Base-by-base conservation (phyloP, 2,888 invertebrate species). In the Cremastinae sp. region DNA sequence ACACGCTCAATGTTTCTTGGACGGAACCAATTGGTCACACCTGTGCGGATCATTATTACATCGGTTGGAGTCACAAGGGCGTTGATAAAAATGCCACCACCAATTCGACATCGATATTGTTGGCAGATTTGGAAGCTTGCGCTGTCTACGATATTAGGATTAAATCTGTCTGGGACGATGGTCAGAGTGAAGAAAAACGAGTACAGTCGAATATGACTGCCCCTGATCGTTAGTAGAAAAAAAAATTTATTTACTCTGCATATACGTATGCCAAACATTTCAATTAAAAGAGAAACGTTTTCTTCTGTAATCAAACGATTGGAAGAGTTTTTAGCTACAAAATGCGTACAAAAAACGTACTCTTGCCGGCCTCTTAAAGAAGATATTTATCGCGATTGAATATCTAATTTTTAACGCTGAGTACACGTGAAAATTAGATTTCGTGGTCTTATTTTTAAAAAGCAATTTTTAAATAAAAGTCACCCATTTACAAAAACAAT, bases 41-140 rank as follows among this genome's bases (percentile, higher is more conserved):
- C 7, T 88, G 88, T 65, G 75, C 85, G 2, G 71, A 80, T 16
- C 36, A 80, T 59, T 88, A 88, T 70, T 78, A 76, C 38, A 54
- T 88, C 18, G 82, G 70, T 38, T 56, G 82, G 61, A 59, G 41
- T 34, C 80, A 75, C 1, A 20, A 73, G 16, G 66, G 54, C 5
- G 51, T 43, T 2, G 22, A 20, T 4, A n/a, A 43, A 10, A 73
- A 74, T 3, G 36, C 14, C 0, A 68, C 34, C 0, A 80, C 78
- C 0, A 47, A 2, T 14, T 54, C 74, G 2, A 85, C 80, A 8
- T 72, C 28, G 5, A 59, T 82, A 38, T 69, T 47, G 16, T 77
- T 88, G 56, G 16, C 18, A 10, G 14, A 77, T 56, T 75, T 88
- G 28, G n/a, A 77, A 20, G 78, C 87, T 10, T 88, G 88, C 49